Base-by-base conservation (phyloP, 2,797 vertebrate genomes). In the Hydrolagus colliei region DNA sequence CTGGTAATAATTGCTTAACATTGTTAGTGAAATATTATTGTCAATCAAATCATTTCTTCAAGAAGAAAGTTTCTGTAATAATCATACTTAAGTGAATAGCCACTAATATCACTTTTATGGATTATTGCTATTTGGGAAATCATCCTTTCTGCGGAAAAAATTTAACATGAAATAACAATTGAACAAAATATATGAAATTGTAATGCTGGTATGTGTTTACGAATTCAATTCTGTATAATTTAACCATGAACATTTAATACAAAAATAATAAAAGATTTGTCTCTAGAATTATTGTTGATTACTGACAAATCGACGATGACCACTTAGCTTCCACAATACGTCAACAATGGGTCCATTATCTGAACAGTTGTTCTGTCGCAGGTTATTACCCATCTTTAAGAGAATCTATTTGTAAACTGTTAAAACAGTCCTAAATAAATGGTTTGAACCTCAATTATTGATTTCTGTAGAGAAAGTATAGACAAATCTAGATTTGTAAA, bases 161-260 rank as follows among this genome's bases (percentile, higher is more conserved):
- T 20, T 68, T 63, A 79, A 52, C 22, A 79, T 4, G 12, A 62
- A 63, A 32, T 62, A 12, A 65, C 10, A 59, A 63, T 52, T 52
- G 41, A 52, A 62, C 76, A 61, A n/a, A 62, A 78, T 22, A n/a
- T n/a, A 35, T 78, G 52, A 79, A 71, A 20, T 27, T 80, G n/a
- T 13, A 71, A 41, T 84, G 27, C 27, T 18, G 12, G 20, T 4
- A 65, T 63, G 3, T 63, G 35, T 9, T 71, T 82, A 11, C 71
- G 68, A 16, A 2, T 71, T 71, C 68, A 73, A 85, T 78, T 27
- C 87, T 88, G 86, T 88, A 0, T 87, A 87, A 65, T 0, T 77
- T 20, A 89, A 52, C 41, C 79, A 90, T 88, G 88, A 90, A 90
- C 27, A 0, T 73, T 1, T 90, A 89, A 18, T 88, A 86, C 92